Percentiles rank a stretch among this genome's conserved stretches.
Evolutionary conservation across 2,888 invertebrate species (phyloP).

Genomic region (Noctua janthina): DNA sequence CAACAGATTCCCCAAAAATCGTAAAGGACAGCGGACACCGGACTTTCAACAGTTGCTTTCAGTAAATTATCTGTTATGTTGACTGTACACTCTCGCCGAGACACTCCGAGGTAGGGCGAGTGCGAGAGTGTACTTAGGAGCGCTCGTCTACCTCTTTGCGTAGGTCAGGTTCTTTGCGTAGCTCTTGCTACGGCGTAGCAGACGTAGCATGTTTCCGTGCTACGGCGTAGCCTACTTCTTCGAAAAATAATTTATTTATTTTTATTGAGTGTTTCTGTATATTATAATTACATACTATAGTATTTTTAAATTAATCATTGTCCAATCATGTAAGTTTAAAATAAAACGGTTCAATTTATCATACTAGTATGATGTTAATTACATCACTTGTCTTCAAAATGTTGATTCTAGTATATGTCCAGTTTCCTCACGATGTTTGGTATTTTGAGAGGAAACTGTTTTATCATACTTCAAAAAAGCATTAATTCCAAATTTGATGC

Average conservation of each 20-base stretch:
- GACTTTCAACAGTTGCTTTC: neutral
- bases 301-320: neutral
- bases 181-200: slow-evolving; percentile 15
- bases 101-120: neutral
- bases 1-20: neutral
- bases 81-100: neutral
- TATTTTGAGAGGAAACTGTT: neutral
- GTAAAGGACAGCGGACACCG: neutral
- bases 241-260: neutral
- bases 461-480: neutral
- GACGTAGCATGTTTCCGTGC: neutral
- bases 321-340: neutral
- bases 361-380: neutral
- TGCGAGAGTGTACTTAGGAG: neutral
- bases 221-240: slow-evolving; percentile 8
- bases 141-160: neutral
- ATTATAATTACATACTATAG: neutral
- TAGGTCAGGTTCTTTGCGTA: slow-evolving; percentile 3
- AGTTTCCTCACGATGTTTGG: neutral
- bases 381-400: too few species aligned
- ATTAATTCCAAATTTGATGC: neutral
- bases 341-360: neutral
- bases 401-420: too few species aligned
- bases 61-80: neutral
- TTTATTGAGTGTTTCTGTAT: neutral